Conservation (phyloP, 2,113 vertebrate genomes). For the Ageneiosus marmoratus region DNA sequence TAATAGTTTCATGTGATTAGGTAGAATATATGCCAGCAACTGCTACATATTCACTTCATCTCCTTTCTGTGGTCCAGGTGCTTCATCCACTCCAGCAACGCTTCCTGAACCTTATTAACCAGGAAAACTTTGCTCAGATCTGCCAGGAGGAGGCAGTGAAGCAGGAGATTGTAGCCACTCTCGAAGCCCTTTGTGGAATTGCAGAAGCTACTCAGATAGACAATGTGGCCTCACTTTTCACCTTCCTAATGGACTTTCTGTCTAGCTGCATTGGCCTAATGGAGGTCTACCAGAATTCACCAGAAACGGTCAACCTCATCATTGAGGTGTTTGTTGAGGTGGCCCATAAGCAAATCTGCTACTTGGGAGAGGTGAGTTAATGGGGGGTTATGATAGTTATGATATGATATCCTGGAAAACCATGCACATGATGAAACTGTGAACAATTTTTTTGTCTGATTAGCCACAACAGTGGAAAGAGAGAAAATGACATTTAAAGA, state of each 20-base stretch:
- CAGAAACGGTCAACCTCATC: constrained; percentile 97
- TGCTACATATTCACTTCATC: background rate
- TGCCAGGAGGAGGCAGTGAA: constrained; percentile 95
- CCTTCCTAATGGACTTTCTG: constrained; percentile 97
- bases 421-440: background rate
- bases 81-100: constrained; percentile 95
- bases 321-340: constrained; percentile 99
- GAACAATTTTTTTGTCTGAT: background rate
- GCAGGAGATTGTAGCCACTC: constrained; percentile 89
- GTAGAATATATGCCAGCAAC: background rate
- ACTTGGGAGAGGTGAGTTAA: constrained; percentile 91
- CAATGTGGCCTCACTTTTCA: constrained; percentile 94
- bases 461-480: background rate
- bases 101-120: constrained; percentile 96
- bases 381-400: background rate
- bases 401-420: too few species aligned
- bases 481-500: background rate
- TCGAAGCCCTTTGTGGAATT: constrained; percentile 96
- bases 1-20: background rate
- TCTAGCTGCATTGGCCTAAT: constrained; percentile 97
- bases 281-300: constrained; percentile 98
- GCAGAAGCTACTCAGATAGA: constrained; percentile 97
- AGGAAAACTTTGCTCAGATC: constrained; percentile 96
- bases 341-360: constrained; percentile 99
- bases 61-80: constrained; percentile 72